A percentile compares a stretch with the other conserved stretches of the same genome.
These are phyloP conservation scores for Ochropleura plecta DNA, from an alignment of 2,888 invertebrate genomes.

Conservation along the genomic window DNA sequence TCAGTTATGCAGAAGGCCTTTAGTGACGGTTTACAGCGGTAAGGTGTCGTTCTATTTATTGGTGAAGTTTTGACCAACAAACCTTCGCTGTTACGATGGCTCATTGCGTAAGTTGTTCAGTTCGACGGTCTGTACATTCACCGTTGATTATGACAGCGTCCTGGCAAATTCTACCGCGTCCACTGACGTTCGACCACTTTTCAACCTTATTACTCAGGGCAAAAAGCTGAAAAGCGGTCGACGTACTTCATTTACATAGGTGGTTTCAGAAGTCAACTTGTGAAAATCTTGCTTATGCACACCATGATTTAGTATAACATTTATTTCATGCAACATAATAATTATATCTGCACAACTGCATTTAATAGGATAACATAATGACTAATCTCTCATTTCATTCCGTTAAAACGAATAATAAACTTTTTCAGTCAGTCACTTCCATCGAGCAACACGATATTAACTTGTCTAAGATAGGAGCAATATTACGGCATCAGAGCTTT, in stretches of 20 bases:
- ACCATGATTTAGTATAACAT: constrained; percentile 22
- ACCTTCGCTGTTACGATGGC: not conserved
- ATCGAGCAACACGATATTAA: constrained; percentile 44
- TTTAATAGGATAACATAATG: constrained; percentile 44
- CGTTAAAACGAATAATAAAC: constrained; percentile 49
- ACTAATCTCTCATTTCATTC: constrained; percentile 50
- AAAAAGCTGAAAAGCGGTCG: not conserved
- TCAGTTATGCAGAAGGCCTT: not conserved
- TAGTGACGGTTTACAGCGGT: not conserved
- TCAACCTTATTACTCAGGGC: no score
- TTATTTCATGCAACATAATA: constrained; percentile 34
- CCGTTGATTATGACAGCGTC: not conserved
- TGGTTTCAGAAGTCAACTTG: constrained; percentile 4
- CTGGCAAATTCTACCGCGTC: not conserved
- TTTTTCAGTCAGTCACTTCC: constrained; percentile 55
- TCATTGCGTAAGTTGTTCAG: not conserved
- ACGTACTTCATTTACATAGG: not conserved
- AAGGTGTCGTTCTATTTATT: not conserved
- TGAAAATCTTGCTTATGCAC: constrained; percentile 9
- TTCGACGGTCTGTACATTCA: not conserved
- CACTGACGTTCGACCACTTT: not conserved
- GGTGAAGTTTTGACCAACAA: not conserved
- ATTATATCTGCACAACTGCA: constrained; percentile 24
- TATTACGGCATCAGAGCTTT: constrained; percentile 19
- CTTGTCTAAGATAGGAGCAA: constrained; percentile 30